Conservation (phyloP, 2,888 invertebrate species). For the Anagyrus pseudococci region DNA sequence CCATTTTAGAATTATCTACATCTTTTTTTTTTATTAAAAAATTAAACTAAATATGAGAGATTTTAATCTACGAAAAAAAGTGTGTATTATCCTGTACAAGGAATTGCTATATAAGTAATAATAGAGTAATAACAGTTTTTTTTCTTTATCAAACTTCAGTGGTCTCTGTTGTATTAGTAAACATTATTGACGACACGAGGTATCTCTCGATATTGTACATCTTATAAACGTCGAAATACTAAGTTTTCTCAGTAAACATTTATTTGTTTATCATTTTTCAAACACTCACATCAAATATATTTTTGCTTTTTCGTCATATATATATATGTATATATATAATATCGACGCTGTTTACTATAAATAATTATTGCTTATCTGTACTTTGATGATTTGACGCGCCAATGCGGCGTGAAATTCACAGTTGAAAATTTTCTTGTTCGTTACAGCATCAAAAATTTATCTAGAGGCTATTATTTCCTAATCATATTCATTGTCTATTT, state of each 20-base stretch:
- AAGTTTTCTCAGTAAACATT: conserved; percentile 21
- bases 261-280: conserved; percentile 9
- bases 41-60: conserved; percentile 32
- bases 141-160: conserved; percentile 13
- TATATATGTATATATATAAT: too few species aligned
- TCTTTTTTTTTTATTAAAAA: too few species aligned
- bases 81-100: conserved; percentile 33
- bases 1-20: conserved; percentile 34
- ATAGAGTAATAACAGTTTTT: conserved; percentile 21
- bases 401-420: conserved; percentile 24
- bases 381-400: conserved; percentile 28
- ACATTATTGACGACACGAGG: conserved; percentile 5
- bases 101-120: conserved; percentile 20
- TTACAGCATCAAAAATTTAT: conserved; percentile 31
- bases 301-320: conserved; percentile 28
- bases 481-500: too few species aligned
- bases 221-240: conserved; percentile 19
- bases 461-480: conserved; percentile 31
- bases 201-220: conserved; percentile 6
- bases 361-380: conserved; percentile 37
- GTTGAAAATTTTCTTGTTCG: conserved; percentile 20
- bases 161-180: conserved; percentile 3
- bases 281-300: conserved; percentile 35
- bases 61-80: conserved; percentile 31
- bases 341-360: conserved; percentile 27